These are phyloP conservation scores for Trichogramma pretiosum DNA, from an alignment of 1,140 invertebrate species.

Conservation along the genomic window DNA sequence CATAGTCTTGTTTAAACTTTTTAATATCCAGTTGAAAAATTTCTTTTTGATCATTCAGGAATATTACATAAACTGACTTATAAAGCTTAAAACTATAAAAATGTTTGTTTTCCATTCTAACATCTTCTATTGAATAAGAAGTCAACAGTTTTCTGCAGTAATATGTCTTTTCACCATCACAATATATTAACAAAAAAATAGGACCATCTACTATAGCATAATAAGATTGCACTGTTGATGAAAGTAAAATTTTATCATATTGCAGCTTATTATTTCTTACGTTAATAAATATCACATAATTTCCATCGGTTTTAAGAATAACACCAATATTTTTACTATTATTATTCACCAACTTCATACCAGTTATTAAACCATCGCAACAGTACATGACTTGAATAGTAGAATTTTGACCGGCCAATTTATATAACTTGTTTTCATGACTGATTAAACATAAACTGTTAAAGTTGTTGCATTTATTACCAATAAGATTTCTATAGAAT, in stretches of 20 bases:
- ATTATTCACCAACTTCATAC: constrained; percentile 24
- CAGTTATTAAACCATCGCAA: constrained; percentile 19
- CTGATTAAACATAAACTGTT: constrained; percentile 25
- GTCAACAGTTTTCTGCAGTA: constrained; percentile 22
- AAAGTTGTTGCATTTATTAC: not conserved
- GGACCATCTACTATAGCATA: constrained; percentile 22
- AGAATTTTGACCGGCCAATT: constrained; percentile 7
- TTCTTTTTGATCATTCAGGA: constrained; percentile 13
- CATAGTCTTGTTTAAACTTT: constrained; percentile 14
- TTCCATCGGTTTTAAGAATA: constrained; percentile 21
- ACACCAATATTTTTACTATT: constrained; percentile 22
- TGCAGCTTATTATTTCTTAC: constrained; percentile 16
- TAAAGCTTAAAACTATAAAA: constrained; percentile 23
- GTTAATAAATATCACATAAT: constrained; percentile 25
- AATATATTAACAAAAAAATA: constrained; percentile 15
- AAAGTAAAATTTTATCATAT: constrained; percentile 26
- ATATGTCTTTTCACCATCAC: constrained; percentile 21
- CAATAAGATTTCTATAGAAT: constrained; percentile 11
- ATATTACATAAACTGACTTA: constrained; percentile 23
- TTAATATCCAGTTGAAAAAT: constrained; percentile 20
- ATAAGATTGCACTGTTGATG: constrained; percentile 15
- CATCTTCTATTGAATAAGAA: constrained; percentile 6
- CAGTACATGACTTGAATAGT: constrained; percentile 24
- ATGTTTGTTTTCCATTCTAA: constrained; percentile 16
- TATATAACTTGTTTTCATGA: constrained; percentile 23